These are phyloP conservation scores for Ptychodera flava DNA, from an alignment of 35 echinoderm and acorn worm species.

Conservation along the genomic window DNA sequence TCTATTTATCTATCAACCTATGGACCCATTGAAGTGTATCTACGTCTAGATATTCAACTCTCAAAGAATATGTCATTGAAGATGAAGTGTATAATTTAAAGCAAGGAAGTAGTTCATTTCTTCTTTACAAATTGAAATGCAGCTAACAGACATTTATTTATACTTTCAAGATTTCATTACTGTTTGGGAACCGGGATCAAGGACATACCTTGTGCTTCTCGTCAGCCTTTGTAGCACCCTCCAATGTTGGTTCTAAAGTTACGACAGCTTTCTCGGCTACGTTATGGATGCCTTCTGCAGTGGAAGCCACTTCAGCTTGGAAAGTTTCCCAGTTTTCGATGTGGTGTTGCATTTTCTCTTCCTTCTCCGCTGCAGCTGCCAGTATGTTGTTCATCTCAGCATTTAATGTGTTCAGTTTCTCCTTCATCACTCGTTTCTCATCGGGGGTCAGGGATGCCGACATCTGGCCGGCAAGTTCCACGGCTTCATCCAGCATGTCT, in stretches of 20 bases:
- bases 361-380: conserved; percentile 15
- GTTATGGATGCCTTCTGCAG: conserved; percentile 34
- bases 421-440: conserved; percentile 27
- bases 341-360: conserved; percentile 30
- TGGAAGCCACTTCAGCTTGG: conserved; percentile 3
- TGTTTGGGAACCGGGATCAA: too few relatives aligned
- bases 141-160: too few relatives aligned
- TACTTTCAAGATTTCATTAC: too few relatives aligned
- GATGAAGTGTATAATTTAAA: too few relatives aligned
- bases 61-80: too few relatives aligned
- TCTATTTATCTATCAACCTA: too few relatives aligned
- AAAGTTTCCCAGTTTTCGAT: conserved; percentile 56
- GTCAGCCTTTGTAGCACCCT: background rate
- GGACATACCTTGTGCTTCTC: background rate
- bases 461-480: conserved; percentile 38
- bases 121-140: too few relatives aligned
- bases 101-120: too few relatives aligned
- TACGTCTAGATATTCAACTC: too few relatives aligned
- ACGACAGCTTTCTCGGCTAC: conserved; percentile 27
- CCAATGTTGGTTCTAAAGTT: background rate
- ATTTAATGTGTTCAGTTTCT: conserved; percentile 32
- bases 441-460: conserved; percentile 31
- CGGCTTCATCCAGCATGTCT: conserved; percentile 49
- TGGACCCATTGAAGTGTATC: too few relatives aligned
- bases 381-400: conserved; percentile 29